Conservation (phyloP, 2,113 vertebrate genomes). For the Propithecus coquereli region DNA sequence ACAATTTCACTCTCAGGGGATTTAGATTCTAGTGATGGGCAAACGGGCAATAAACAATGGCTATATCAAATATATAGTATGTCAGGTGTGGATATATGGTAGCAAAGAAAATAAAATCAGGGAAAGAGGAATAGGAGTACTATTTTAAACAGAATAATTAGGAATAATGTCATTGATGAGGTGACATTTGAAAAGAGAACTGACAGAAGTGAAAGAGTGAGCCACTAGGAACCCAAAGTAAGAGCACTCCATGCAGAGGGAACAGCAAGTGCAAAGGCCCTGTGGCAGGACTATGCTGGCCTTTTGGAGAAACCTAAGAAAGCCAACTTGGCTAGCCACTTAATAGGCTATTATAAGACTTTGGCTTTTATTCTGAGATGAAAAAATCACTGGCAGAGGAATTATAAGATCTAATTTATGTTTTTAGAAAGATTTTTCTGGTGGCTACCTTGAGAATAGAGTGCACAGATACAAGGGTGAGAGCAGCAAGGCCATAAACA, state of each 20-base stretch:
- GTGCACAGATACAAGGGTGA: neutral
- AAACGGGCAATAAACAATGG: neutral
- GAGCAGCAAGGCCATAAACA: too few species aligned
- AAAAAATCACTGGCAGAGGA: neutral
- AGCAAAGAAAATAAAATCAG: neutral
- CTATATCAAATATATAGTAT: neutral
- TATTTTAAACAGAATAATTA: neutral
- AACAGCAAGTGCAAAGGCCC: neutral
- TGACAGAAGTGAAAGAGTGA: neutral
- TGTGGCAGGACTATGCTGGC: neutral
- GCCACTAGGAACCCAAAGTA: neutral
- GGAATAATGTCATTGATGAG: neutral
- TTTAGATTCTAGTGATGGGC: neutral
- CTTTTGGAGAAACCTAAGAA: neutral
- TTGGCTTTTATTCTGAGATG: neutral
- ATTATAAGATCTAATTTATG: neutral
- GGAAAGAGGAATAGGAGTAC: neutral
- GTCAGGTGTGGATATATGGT: neutral
- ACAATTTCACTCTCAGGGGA: neutral
- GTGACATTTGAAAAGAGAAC: neutral
- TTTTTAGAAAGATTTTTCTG: neutral
- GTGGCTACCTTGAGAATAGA: neutral
- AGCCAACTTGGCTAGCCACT: neutral
- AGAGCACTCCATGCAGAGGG: too few species aligned
- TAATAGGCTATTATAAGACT: neutral